Base-by-base conservation (phyloP, 2,888 invertebrate species). In the Caenorhabditis wallacei region DNA sequence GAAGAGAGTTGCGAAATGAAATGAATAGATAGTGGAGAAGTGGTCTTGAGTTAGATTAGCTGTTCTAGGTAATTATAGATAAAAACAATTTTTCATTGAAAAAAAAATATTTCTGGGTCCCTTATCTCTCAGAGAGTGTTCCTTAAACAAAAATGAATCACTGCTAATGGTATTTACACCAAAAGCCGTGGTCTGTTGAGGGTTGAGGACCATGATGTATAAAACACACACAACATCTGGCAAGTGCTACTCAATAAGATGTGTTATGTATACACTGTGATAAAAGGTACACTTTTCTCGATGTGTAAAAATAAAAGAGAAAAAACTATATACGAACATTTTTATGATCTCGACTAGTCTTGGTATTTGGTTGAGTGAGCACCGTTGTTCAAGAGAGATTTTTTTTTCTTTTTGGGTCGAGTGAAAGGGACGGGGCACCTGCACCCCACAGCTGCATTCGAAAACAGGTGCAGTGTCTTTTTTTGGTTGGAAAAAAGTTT, bases 371-470 rank as follows among this genome's bases (percentile, higher is more conserved):
- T 59, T 63, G 43, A 16, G 13, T 30, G 30, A 30, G 8, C 30
- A 30, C 30, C 3, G 30, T 30, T 8, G 30, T 30, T 8, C 4
- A 30, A 30, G 8, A 30, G 3, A 30, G 5, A 22, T 46, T 63
- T 26, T 18, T 26, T 20, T 18, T 51, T 48, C 48, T 46, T 63
- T 48, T 48, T 20, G 59, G 71, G 71, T 71, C 53, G 61, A 63
- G n/a, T 64, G 64, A 74, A 61, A 22, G 53, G 53, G 46, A 24
- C 11, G 16, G 51, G 46, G 53, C 70, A 70, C 70, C 70, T 70
- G 70, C 57, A 70, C 13, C 54, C n/a, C 24, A 8, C 74, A 66
- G 51, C 57, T 75, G 68, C 75, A 75, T 75, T 75, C 51, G 40
- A n/a, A 40, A 59, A 26, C 75, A 75, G 75, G 75, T 75, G 75